Evolutionary conservation across 2,888 invertebrate species (phyloP).

Genomic region (Melangyna quadrimaculata): DNA sequence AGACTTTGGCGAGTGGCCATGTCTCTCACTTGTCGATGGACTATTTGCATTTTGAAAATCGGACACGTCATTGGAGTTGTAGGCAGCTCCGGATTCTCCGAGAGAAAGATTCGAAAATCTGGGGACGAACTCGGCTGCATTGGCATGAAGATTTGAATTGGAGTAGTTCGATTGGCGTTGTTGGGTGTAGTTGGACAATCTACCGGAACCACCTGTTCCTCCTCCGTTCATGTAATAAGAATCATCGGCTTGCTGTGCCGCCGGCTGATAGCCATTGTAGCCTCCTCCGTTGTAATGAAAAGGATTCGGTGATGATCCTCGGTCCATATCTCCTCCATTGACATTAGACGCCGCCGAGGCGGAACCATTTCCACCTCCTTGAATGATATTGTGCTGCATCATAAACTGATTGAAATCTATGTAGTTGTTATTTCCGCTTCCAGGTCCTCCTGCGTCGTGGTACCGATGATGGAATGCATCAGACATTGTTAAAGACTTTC

Average conservation of each 20-base stretch:
- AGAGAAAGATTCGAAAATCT: constrained; percentile 76
- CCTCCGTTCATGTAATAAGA: constrained; percentile 28
- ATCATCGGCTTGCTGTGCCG: constrained; percentile 34
- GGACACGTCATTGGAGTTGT: constrained; percentile 26
- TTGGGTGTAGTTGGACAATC: constrained; percentile 4
- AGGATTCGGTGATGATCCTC: constrained; percentile 46
- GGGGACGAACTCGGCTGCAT: constrained; percentile 80
- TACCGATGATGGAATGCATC: constrained; percentile 57
- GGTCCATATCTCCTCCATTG: constrained; percentile 30
- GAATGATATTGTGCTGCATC: constrained; percentile 78
- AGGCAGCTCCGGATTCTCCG: constrained; percentile 42
- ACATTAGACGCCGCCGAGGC: neutral
- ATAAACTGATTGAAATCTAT: constrained; percentile 81
- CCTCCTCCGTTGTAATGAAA: constrained; percentile 55
- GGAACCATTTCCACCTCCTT: constrained; percentile 30
- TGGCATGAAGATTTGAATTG: constrained; percentile 77
- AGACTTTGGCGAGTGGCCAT: constrained; percentile 26
- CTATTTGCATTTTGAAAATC: constrained; percentile 47
- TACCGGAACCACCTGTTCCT: constrained; percentile 3
- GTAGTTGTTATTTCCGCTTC: constrained; percentile 75
- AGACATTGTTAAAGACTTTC: constrained; percentile 33
- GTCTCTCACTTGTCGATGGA: constrained; percentile 6
- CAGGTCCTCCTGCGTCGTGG: constrained; percentile 38
- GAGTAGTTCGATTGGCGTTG: constrained; percentile 20
- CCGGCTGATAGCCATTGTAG: constrained; percentile 27